Conservation (phyloP, 2,888 invertebrate genomes). For the Synergus itoensis region DNA sequence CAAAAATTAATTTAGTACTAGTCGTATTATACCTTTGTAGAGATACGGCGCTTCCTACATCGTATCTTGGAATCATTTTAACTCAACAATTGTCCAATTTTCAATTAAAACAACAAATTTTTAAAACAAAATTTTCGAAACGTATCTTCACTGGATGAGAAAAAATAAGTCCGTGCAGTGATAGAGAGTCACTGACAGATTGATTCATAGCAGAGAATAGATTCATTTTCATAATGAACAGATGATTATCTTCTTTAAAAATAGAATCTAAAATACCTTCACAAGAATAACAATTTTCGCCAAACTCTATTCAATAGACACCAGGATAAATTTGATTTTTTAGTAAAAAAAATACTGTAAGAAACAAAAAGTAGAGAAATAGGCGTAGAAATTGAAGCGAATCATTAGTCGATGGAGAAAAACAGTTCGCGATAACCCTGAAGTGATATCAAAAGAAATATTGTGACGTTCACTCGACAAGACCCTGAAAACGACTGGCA, state of each 20-base stretch:
- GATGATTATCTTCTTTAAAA: background rate
- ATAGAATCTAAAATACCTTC: background rate
- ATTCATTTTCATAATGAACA: background rate
- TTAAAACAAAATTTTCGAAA: conserved; percentile 3
- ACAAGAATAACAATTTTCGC: background rate
- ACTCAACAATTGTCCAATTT: background rate
- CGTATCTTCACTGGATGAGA: background rate
- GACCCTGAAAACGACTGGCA: conserved; percentile 42
- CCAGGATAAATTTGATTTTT: background rate
- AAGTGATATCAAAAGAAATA: conserved; percentile 55
- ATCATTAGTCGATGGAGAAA: conserved; percentile 36
- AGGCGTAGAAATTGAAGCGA: background rate
- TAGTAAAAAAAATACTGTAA: background rate
- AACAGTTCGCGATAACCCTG: conserved; percentile 65
- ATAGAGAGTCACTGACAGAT: background rate
- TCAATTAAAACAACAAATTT: background rate
- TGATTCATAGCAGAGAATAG: background rate
- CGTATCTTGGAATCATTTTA: conserved; percentile 72
- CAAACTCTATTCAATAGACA: background rate
- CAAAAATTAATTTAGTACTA: background rate
- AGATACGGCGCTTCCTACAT: conserved; percentile 70
- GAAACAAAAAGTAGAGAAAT: background rate
- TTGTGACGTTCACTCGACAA: conserved; percentile 37
- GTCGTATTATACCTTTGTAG: conserved; percentile 65
- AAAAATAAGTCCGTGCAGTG: background rate